Evolutionary conservation across 2,888 invertebrate species (phyloP).

Genomic region (Watsonalla cultraria): DNA sequence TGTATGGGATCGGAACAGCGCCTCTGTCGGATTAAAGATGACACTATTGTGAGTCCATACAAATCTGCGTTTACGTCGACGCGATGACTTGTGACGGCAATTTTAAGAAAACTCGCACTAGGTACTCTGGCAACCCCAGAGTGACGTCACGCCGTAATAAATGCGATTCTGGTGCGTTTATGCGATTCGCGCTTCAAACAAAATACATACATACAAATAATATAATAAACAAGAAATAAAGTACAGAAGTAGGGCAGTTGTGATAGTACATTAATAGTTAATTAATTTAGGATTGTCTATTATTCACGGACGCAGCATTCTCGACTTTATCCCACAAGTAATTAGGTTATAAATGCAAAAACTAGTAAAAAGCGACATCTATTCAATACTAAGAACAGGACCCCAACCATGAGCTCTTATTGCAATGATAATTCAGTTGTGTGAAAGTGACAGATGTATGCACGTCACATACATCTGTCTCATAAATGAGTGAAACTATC

Average conservation of each 20-base stretch:
- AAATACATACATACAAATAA: slow-evolving; percentile 31
- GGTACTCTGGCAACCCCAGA: slow-evolving; percentile 19
- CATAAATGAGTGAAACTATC: too few relatives aligned
- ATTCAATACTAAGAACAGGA: too few relatives aligned
- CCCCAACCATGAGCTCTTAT: too few relatives aligned
- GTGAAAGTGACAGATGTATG: too few relatives aligned
- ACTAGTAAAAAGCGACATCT: background rate
- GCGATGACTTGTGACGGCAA: too few relatives aligned
- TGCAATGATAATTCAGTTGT: too few relatives aligned
- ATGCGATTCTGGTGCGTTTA: slow-evolving; percentile 42
- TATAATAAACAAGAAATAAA: slow-evolving; percentile 23
- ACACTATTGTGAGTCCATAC: too few relatives aligned
- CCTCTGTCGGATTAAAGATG: too few relatives aligned
- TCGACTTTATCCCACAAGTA: slow-evolving; percentile 14
- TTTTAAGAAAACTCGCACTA: too few relatives aligned
- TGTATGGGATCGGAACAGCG: too few relatives aligned
- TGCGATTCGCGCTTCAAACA: slow-evolving; percentile 20
- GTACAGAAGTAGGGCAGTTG: slow-evolving; percentile 18
- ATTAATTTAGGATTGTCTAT: slow-evolving; percentile 32
- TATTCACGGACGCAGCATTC: slow-evolving; percentile 15
- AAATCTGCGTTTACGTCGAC: too few relatives aligned
- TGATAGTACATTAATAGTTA: slow-evolving; percentile 17
- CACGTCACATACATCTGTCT: too few relatives aligned
- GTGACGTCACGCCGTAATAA: slow-evolving; percentile 29
- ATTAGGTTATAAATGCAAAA: background rate